phyloP scores from a whole-genome alignment of 2,797 vertebrate genomes.

The Anableps anableps region DNA sequence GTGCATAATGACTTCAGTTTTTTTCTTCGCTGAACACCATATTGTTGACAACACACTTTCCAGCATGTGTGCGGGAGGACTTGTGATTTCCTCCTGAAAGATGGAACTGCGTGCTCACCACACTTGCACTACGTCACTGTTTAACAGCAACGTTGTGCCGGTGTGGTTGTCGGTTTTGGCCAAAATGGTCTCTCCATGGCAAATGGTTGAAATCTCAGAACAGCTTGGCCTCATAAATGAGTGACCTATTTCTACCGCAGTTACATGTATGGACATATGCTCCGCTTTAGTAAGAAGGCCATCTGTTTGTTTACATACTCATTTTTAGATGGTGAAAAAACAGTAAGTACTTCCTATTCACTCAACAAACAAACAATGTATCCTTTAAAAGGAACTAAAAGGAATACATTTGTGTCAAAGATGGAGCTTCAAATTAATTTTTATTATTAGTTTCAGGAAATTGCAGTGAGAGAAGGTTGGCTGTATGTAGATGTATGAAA shows the following conservation, averaged over 20 bases:
- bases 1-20: slow-evolving; percentile 44
- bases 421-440: slow-evolving; percentile 5
- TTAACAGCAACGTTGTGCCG: slow-evolving; percentile 57
- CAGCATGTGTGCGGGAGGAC: slow-evolving; percentile 58
- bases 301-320: slow-evolving; percentile 16
- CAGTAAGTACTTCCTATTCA: neutral
- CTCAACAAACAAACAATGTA: slow-evolving; percentile 15
- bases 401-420: neutral
- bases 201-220: slow-evolving; percentile 70
- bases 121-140: slow-evolving; percentile 59
- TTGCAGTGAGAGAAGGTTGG: slow-evolving; percentile 18
- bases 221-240: slow-evolving; percentile 56
- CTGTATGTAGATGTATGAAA: slow-evolving; percentile 40
- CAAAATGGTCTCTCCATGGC: slow-evolving; percentile 72
- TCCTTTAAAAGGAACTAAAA: slow-evolving; percentile 7
- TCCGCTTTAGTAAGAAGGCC: slow-evolving; percentile 18
- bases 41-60: slow-evolving; percentile 75
- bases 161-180: slow-evolving; percentile 71
- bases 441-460: slow-evolving; percentile 23
- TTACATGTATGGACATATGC: slow-evolving; percentile 40
- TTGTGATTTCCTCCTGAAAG: slow-evolving; percentile 58
- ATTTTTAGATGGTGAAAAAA: neutral
- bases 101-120: slow-evolving; percentile 67
- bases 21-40: slow-evolving; percentile 46
- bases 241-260: slow-evolving; percentile 59